Evolutionary conservation across 2,888 invertebrate species (phyloP).

Genomic region (Oxycera nigricornis): DNA sequence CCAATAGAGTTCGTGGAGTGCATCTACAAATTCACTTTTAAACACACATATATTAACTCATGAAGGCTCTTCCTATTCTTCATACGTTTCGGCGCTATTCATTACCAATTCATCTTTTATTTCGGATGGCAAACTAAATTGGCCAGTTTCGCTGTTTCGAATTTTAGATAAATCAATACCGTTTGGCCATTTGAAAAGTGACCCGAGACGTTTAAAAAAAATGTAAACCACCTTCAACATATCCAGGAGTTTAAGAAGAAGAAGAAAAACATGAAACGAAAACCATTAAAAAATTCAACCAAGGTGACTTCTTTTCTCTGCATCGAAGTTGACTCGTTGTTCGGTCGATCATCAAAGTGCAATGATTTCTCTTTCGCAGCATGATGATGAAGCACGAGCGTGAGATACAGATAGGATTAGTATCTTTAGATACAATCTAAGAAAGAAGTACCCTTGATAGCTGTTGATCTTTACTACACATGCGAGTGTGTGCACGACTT

Average conservation of each 20-base stretch:
- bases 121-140: too few relatives aligned
- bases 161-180: too few relatives aligned
- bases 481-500: too few relatives aligned
- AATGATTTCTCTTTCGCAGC: background rate
- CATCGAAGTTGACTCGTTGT: background rate
- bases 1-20: too few relatives aligned
- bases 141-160: too few relatives aligned
- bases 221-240: conserved; percentile 8
- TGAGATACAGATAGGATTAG: background rate
- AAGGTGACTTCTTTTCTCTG: conserved; percentile 8
- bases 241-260: background rate
- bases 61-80: too few relatives aligned
- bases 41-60: too few relatives aligned
- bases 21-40: too few relatives aligned
- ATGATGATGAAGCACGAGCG: background rate
- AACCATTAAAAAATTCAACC: background rate
- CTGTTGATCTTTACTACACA: too few relatives aligned
- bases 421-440: background rate
- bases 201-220: conserved; percentile 6
- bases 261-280: conserved; percentile 11
- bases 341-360: background rate
- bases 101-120: too few relatives aligned
- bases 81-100: too few relatives aligned
- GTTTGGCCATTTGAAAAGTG: too few relatives aligned
- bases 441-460: background rate